Evolutionary conservation across 2,888 invertebrate genomes (phyloP).

Genomic region (Hymenopus coronatus): DNA sequence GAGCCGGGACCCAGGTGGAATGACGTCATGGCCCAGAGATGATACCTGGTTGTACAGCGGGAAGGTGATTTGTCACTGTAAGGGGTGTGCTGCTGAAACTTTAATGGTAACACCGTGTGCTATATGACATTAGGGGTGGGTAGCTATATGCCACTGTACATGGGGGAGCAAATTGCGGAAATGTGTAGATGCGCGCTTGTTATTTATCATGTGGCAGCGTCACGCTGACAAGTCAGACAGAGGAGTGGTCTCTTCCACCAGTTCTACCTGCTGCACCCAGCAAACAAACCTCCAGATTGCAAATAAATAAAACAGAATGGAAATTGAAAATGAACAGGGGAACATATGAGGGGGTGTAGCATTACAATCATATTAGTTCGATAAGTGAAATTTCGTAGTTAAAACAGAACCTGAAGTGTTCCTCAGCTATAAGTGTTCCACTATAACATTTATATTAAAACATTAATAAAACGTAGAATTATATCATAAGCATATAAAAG

Average conservation of each 20-base stretch:
- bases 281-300: too few species aligned
- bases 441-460: too few species aligned
- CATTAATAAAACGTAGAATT: too few species aligned
- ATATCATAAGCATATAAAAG: too few species aligned
- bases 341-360: too few species aligned
- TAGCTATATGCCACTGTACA: background rate
- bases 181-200: slow-evolving; percentile 12
- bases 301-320: too few species aligned
- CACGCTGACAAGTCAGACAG: slow-evolving; percentile 13
- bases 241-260: background rate
- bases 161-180: slow-evolving; percentile 15
- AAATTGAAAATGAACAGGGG: too few species aligned
- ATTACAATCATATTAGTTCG: too few species aligned
- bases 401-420: too few species aligned
- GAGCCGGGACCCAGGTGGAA: background rate
- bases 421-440: too few species aligned
- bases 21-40: slow-evolving; percentile 13
- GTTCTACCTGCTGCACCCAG: background rate
- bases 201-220: slow-evolving; percentile 6
- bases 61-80: slow-evolving; percentile 18
- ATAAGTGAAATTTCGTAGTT: too few species aligned
- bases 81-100: slow-evolving; percentile 17
- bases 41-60: slow-evolving; percentile 11
- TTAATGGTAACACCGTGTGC: slow-evolving; percentile 16
- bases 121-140: slow-evolving; percentile 3